Percentiles rank a stretch among this genome's conserved stretches.
These are phyloP conservation scores for Brachionus manjavacas DNA, from an alignment of 1,140 invertebrate genomes.

Conservation along the genomic window DNA sequence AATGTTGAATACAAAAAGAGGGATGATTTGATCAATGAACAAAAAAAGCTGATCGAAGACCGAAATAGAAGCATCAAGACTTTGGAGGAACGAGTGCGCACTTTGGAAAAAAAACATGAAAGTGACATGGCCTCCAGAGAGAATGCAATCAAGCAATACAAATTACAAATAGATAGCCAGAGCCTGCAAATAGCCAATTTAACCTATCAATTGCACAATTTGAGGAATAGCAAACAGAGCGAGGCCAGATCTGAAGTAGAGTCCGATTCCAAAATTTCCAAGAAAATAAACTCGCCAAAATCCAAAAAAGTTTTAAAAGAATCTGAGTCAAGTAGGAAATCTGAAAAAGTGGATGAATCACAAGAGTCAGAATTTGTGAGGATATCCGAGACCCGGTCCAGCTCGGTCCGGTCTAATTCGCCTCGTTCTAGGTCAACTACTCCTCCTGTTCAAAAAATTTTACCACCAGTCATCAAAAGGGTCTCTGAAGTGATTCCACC, in stretches of 20 bases:
- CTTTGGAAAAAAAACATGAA: conserved; percentile 20
- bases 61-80: conserved; percentile 15
- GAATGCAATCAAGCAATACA: conserved; percentile 5
- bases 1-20: conserved; percentile 24
- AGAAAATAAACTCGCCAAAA: not conserved
- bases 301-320: not conserved
- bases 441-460: conserved; percentile 18
- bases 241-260: not conserved
- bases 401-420: not conserved
- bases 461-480: conserved; percentile 8
- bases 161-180: not conserved
- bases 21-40: conserved; percentile 30
- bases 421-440: not conserved
- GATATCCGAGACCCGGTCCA: not conserved
- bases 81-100: conserved; percentile 3
- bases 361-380: not conserved
- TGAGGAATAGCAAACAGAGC: not conserved
- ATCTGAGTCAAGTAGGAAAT: not conserved
- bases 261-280: not conserved
- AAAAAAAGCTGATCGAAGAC: conserved; percentile 35
- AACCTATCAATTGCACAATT: conserved; percentile 32
- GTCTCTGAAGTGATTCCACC: not conserved
- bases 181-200: conserved; percentile 29
- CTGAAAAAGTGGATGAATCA: not conserved
- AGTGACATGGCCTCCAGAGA: not conserved